phyloP scores from a whole-genome alignment of 2,797 vertebrate genomes.

The Argentina silus region DNA sequence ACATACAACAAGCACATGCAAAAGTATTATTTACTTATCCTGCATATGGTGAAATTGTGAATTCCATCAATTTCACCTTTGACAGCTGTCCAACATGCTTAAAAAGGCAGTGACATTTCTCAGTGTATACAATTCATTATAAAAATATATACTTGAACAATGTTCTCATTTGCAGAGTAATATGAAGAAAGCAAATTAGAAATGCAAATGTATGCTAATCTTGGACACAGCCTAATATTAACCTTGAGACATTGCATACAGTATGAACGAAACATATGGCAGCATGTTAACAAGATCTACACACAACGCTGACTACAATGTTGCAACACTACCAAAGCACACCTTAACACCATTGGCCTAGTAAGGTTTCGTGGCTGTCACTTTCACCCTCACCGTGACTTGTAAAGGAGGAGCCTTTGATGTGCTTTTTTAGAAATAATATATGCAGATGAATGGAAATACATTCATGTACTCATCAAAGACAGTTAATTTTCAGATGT shows the following conservation, averaged over 20 bases:
- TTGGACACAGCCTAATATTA: constrained; percentile 1
- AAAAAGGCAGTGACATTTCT: background rate
- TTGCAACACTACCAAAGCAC: background rate
- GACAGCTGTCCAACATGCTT: background rate
- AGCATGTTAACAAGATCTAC: constrained; percentile 18
- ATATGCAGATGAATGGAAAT: constrained; percentile 77
- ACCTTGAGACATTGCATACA: constrained; percentile 1
- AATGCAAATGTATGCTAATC: constrained; percentile 9
- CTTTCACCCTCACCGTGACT: constrained; percentile 33
- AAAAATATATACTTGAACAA: background rate
- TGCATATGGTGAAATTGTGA: background rate
- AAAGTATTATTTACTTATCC: too few relatives aligned
- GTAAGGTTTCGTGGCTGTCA: constrained; percentile 26
- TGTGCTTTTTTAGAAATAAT: constrained; percentile 62
- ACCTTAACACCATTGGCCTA: constrained; percentile 35
- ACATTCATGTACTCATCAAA: constrained; percentile 71
- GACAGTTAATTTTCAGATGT: constrained; percentile 56
- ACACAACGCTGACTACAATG: constrained; percentile 20
- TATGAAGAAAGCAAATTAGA: background rate
- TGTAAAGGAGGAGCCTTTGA: constrained; percentile 61
- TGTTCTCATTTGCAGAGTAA: constrained; percentile 8
- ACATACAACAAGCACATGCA: too few relatives aligned
- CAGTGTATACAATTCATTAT: background rate
- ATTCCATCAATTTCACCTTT: background rate
- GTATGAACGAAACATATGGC: constrained; percentile 6